These are phyloP conservation scores for Julus scandinavius DNA, from an alignment of 2,888 invertebrate species.

Conservation along the genomic window DNA sequence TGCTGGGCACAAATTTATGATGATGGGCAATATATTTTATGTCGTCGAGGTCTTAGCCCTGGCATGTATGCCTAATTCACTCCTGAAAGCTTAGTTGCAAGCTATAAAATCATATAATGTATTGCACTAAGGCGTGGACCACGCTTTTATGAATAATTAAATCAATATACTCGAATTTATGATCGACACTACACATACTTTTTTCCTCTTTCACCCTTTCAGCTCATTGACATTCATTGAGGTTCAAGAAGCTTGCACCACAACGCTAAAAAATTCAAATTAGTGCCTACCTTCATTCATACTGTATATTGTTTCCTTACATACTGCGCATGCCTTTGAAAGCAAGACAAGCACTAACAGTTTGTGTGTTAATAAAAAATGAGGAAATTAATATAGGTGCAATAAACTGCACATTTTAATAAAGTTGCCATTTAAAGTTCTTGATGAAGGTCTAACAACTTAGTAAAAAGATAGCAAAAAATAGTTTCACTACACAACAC, in stretches of 20 bases:
- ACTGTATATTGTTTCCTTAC: background rate
- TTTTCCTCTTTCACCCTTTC: background rate
- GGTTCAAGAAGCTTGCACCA: background rate
- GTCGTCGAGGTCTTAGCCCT: background rate
- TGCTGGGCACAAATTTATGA: background rate
- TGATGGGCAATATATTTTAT: background rate
- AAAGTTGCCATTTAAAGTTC: background rate
- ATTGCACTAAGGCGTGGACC: conserved; percentile 10
- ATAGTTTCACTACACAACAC: too few species aligned
- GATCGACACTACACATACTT: background rate
- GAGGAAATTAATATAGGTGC: background rate
- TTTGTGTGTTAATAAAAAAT: background rate
- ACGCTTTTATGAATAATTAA: conserved; percentile 1
- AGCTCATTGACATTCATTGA: background rate
- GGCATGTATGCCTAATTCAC: background rate
- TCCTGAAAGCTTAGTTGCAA: background rate
- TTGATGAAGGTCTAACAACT: background rate
- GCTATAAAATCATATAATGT: conserved; percentile 1
- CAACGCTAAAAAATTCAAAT: background rate
- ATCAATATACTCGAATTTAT: conserved; percentile 2
- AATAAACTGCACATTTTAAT: background rate
- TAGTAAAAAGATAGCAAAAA: too few species aligned
- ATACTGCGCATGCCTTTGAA: background rate
- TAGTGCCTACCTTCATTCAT: background rate
- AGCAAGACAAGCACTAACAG: background rate